phyloP scores from a whole-genome alignment of 2,797 vertebrate species.

The Lithobates pipiens region DNA sequence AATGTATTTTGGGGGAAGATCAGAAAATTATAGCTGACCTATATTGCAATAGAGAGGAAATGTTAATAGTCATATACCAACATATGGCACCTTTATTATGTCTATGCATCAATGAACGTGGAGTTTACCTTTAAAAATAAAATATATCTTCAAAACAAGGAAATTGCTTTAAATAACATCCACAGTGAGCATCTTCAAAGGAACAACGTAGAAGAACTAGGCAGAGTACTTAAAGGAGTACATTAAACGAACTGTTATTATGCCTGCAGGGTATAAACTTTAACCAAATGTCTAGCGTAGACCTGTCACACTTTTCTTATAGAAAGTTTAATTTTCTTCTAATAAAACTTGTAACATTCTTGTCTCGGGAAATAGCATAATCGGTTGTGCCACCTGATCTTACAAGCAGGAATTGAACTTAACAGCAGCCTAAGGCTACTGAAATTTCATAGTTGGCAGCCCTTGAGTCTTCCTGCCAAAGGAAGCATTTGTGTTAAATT shows the following conservation, averaged over 20 bases:
- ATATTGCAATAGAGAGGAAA: no score
- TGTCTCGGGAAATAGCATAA: constrained; percentile 60
- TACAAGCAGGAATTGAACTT: constrained; percentile 62
- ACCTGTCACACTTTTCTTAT: constrained; percentile 53
- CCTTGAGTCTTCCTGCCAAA: constrained; percentile 60
- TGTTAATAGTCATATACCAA: no score
- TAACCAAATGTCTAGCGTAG: constrained; percentile 54
- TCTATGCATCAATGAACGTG: neutral
- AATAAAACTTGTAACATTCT: constrained; percentile 62
- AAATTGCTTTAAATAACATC: neutral
- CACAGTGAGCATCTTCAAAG: constrained; percentile 19
- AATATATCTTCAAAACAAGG: constrained; percentile 1
- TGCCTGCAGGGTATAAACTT: constrained; percentile 47
- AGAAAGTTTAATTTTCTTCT: constrained; percentile 59
- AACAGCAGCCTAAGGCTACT: constrained; percentile 61
- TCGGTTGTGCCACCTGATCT: constrained; percentile 60
- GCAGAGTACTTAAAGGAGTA: constrained; percentile 27
- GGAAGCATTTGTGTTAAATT: constrained; percentile 61
- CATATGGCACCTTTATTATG: neutral
- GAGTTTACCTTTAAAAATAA: neutral
- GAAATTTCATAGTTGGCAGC: constrained; percentile 60
- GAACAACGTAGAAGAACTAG: neutral
- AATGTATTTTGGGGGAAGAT: no score
- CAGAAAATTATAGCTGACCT: no score
- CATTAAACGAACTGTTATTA: constrained; percentile 46